Evolutionary conservation across 2,888 invertebrate species (phyloP).

Genomic region (Boloria euphrosyne): DNA sequence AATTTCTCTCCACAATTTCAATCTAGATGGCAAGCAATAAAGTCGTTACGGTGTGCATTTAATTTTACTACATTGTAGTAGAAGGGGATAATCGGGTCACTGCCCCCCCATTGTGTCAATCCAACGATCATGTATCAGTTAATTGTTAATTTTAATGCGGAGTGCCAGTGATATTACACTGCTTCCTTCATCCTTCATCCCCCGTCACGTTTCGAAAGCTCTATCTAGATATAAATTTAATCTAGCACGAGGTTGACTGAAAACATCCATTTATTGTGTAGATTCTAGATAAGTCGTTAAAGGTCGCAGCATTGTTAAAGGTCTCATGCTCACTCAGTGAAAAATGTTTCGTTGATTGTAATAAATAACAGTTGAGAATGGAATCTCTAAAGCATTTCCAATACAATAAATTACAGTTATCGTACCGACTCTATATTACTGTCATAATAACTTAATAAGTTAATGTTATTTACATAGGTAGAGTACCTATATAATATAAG

Average conservation of each 20-base stretch:
- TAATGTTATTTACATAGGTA: too few species aligned
- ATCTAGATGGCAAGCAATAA: conserved; percentile 5
- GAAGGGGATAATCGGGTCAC: conserved; percentile 54
- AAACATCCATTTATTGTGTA: conserved; percentile 30
- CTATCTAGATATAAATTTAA: conserved; percentile 34
- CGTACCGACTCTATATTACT: too few species aligned
- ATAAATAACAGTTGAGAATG: conserved; percentile 15
- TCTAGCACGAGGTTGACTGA: conserved; percentile 35
- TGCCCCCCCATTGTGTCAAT: conserved; percentile 57
- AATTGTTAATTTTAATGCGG: conserved; percentile 57
- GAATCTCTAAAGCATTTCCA: not conserved
- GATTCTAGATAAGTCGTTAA: conserved; percentile 29
- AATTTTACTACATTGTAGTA: conserved; percentile 28
- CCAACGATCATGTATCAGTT: conserved; percentile 52
- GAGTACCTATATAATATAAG: too few species aligned
- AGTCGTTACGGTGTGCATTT: conserved; percentile 11
- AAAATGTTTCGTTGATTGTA: conserved; percentile 8
- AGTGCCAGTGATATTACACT: conserved; percentile 53
- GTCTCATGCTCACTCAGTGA: conserved; percentile 20
- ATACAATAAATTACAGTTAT: not conserved
- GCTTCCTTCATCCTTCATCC: conserved; percentile 64
- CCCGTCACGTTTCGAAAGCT: conserved; percentile 63
- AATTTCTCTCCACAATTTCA: not conserved
- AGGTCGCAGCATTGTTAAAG: conserved; percentile 22
- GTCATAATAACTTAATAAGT: too few species aligned